Evolutionary conservation across 2,113 vertebrate species (phyloP).

Genomic region (Otis tarda): DNA sequence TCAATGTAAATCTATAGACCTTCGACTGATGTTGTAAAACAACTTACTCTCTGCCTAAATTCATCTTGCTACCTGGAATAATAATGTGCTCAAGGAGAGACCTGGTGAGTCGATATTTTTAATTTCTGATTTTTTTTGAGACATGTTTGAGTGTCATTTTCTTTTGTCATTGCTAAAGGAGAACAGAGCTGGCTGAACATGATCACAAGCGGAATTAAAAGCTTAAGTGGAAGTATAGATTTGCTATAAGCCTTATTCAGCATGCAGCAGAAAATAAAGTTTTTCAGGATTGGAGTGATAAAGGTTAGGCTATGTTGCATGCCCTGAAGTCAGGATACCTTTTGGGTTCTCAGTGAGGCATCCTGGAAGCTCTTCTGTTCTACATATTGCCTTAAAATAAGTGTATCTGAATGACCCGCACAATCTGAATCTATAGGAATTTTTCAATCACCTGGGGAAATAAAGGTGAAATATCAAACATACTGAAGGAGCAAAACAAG

Average conservation of each 20-base stretch:
- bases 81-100: background rate
- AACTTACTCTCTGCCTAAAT: background rate
- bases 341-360: background rate
- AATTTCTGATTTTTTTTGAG: background rate
- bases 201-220: background rate
- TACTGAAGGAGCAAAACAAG: background rate
- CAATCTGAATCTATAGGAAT: background rate
- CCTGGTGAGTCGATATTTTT: background rate
- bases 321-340: background rate
- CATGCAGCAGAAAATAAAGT: background rate
- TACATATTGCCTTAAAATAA: background rate
- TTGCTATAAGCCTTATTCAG: background rate
- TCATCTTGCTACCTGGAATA: background rate
- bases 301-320: background rate
- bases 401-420: background rate
- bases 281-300: background rate
- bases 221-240: background rate
- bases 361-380: background rate
- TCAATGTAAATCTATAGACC: background rate
- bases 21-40: background rate
- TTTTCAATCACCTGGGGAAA: background rate
- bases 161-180: background rate
- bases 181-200: background rate
- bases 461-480: background rate
- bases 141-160: background rate